Evolutionary conservation across 2,113 vertebrate species (phyloP), one percentile per base, ranked within the genome.

Genomic region (Nothocercus julius): DNA sequence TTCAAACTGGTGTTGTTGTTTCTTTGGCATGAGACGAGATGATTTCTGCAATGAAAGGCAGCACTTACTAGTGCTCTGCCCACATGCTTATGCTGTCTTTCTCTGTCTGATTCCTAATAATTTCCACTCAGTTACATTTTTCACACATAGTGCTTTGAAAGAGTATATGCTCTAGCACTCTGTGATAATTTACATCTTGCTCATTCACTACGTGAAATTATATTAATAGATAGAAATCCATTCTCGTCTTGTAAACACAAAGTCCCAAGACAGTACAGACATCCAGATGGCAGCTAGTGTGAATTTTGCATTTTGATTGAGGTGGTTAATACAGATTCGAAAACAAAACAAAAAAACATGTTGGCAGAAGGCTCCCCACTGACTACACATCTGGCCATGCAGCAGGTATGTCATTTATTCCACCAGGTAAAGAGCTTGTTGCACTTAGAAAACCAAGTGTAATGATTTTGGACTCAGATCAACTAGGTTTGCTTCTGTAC

Each of bases 241-340:
- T 68, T 87, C 56, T 87, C 63, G 73, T 34, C 82, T 86, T 89
- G n/a, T 72, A 95, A 87, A 77, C 56, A 68, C 12, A 6, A 93
- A 68, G 51, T 85, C 59, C 66, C 44, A 0, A 1, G 62, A 84
- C 63, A 88, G 17, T 72, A 79, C 38, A 81, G 15, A 16, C 61
- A 89, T 95, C 86, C 93, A 95, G 94, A 87, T 93, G 86, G 84
- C 89, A 85, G n/a, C 27, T 49, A 94, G 68, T 34, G 34, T 73
- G 89, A 94, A 87, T 91, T 89, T 74, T 94, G 70, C 75, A 86
- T 94, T 90, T 90, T 89, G 83, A 85, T 79, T 82, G 75, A 91
- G 63, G 28, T 85, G 47, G 70, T 91, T 93, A 47, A 77, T 78
- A 79, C 32, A 75, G 67, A 79, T 87, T 40, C 77, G 59, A 91